phyloP scores from a whole-genome alignment of 2,113 vertebrate genomes.

The Tachuris rubrigastra region DNA sequence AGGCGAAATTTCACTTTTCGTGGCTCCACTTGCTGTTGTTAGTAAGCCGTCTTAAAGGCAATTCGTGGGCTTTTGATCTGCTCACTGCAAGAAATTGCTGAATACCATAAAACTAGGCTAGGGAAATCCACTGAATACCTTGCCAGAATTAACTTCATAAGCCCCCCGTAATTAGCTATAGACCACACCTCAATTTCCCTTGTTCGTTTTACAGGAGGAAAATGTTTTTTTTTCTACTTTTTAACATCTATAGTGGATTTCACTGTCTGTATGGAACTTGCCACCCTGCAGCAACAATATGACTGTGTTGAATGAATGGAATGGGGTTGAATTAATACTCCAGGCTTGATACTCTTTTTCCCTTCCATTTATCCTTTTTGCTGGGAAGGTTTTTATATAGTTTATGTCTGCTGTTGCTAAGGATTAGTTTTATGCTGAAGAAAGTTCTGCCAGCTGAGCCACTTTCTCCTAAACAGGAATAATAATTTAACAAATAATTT shows the following conservation, averaged over 20 bases:
- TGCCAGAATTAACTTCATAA: not conserved
- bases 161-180: not conserved
- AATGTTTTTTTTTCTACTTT: not conserved
- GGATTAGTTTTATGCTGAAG: not conserved
- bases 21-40: not conserved
- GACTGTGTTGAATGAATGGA: not conserved
- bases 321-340: not conserved
- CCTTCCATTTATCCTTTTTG: not conserved
- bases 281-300: not conserved
- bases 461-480: not conserved
- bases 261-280: not conserved
- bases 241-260: not conserved
- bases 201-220: not conserved
- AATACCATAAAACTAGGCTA: not conserved
- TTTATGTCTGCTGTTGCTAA: not conserved
- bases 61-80: not conserved
- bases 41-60: not conserved
- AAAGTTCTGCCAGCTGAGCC: not conserved
- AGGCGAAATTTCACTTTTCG: not conserved
- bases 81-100: not conserved
- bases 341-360: not conserved
- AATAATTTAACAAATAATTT: not conserved
- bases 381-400: not conserved
- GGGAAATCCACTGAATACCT: not conserved
- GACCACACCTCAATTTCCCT: not conserved